Evolutionary conservation across 2,113 vertebrate genomes (phyloP).

Genomic region (Oostethus manadensis): DNA sequence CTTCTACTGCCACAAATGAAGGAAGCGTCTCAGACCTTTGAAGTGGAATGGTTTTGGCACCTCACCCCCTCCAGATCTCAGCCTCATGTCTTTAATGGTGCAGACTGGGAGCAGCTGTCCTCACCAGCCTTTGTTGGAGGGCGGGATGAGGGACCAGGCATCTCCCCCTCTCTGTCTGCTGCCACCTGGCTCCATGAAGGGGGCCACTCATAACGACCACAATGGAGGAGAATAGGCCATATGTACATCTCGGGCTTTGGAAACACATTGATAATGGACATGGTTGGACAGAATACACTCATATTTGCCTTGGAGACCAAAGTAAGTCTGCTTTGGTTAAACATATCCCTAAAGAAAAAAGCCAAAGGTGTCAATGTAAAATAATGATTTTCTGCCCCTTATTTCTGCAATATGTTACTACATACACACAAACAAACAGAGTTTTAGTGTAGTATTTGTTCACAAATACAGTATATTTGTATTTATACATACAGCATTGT

Average conservation of each 20-base stretch:
- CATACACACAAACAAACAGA: too few species aligned
- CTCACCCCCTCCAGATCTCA: conserved; percentile 46
- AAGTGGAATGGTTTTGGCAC: conserved; percentile 56
- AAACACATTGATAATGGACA: conserved; percentile 9
- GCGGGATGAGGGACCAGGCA: conserved; percentile 39
- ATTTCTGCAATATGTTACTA: too few species aligned
- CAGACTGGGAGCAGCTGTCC: conserved; percentile 57
- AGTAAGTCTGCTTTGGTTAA: too few species aligned
- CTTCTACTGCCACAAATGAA: conserved; percentile 33
- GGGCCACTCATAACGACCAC: conserved; percentile 34
- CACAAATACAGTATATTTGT: too few species aligned
- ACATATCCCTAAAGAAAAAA: too few species aligned
- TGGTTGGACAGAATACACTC: background rate
- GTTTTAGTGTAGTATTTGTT: too few species aligned
- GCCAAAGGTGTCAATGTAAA: too few species aligned
- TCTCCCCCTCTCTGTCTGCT: conserved; percentile 20
- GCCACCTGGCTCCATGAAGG: conserved; percentile 44
- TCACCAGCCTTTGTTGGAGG: conserved; percentile 53
- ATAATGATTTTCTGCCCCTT: too few species aligned
- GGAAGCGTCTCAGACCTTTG: conserved; percentile 49
- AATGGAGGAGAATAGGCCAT: conserved; percentile 36
- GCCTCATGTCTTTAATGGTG: conserved; percentile 45
- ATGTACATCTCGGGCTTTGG: conserved; percentile 11
- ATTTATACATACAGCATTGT: too few species aligned
- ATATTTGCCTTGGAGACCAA: too few species aligned